Conservation (phyloP, 2,888 invertebrate genomes). For the Lochmaea capreae region DNA sequence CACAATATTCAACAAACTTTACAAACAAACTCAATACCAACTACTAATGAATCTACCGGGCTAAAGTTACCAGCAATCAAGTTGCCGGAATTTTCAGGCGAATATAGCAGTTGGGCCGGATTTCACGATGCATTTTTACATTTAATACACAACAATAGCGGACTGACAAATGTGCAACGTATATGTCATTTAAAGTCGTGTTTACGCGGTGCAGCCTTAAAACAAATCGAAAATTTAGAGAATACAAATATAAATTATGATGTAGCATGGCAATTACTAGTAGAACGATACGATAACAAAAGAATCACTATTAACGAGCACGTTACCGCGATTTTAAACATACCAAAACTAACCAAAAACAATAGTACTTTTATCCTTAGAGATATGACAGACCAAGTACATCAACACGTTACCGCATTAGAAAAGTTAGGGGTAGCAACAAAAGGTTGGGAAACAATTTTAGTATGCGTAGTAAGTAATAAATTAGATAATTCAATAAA, state of each 20-base stretch:
- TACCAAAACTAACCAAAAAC: neutral
- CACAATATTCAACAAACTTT: too few species aligned
- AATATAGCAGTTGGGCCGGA: conserved; percentile 1
- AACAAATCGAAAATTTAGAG: conserved; percentile 3
- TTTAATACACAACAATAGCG: conserved; percentile 6
- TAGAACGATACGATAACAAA: conserved; percentile 9
- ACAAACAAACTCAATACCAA: neutral
- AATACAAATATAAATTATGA: conserved; percentile 12
- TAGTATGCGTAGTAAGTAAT: neutral
- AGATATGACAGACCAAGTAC: conserved; percentile 1
- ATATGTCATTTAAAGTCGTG: conserved; percentile 15
- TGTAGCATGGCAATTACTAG: conserved; percentile 1
- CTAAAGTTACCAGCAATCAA: neutral
- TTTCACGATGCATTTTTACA: conserved; percentile 11
- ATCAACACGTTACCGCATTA: conserved; percentile 14
- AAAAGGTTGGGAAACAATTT: conserved; percentile 3
- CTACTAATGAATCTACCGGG: neutral
- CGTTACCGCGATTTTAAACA: neutral
- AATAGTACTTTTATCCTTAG: too few species aligned
- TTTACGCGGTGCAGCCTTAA: conserved; percentile 1
- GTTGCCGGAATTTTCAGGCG: conserved; percentile 11
- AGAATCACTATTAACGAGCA: conserved; percentile 8
- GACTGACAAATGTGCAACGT: conserved; percentile 5
- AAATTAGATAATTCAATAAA: neutral
- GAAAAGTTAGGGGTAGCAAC: conserved; percentile 11